Conservation (phyloP, 2,888 invertebrate genomes). For the Philopedon plagiatum region DNA sequence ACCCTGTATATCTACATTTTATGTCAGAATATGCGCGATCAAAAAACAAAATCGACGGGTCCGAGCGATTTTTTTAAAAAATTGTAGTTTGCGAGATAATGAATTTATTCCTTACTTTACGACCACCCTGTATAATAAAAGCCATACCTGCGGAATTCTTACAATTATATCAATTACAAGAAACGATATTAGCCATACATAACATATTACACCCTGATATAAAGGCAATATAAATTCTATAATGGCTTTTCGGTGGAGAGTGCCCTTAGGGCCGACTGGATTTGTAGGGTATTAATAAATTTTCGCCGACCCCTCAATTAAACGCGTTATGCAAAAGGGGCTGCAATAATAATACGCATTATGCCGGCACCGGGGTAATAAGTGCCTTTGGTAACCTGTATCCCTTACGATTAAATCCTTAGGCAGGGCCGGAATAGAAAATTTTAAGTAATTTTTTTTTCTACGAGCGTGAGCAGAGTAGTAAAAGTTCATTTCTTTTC, state of each 20-base stretch:
- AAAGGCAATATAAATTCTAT: slow-evolving; percentile 49
- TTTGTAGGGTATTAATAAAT: slow-evolving; percentile 48
- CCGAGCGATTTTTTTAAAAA: too few species aligned
- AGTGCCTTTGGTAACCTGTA: slow-evolving; percentile 30
- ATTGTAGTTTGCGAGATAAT: too few species aligned
- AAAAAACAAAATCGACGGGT: too few species aligned
- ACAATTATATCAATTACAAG: slow-evolving; percentile 26
- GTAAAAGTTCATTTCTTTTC: too few species aligned
- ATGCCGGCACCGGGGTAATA: slow-evolving; percentile 29
- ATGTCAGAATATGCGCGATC: too few species aligned
- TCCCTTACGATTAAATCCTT: slow-evolving; percentile 22
- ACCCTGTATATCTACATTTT: too few species aligned
- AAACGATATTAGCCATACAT: slow-evolving; percentile 27
- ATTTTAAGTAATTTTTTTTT: neutral
- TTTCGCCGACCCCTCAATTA: slow-evolving; percentile 44
- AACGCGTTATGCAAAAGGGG: slow-evolving; percentile 42
- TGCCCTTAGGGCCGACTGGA: slow-evolving; percentile 37
- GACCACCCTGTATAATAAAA: too few species aligned
- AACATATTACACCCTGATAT: slow-evolving; percentile 37
- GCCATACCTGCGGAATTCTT: neutral
- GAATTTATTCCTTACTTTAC: too few species aligned
- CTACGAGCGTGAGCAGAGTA: neutral
- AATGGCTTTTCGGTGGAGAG: slow-evolving; percentile 31
- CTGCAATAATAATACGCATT: slow-evolving; percentile 40
- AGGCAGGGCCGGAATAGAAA: neutral